Evolutionary conservation across 2,113 vertebrate species (phyloP).

Genomic region (Gasterosteus aculeatus): DNA sequence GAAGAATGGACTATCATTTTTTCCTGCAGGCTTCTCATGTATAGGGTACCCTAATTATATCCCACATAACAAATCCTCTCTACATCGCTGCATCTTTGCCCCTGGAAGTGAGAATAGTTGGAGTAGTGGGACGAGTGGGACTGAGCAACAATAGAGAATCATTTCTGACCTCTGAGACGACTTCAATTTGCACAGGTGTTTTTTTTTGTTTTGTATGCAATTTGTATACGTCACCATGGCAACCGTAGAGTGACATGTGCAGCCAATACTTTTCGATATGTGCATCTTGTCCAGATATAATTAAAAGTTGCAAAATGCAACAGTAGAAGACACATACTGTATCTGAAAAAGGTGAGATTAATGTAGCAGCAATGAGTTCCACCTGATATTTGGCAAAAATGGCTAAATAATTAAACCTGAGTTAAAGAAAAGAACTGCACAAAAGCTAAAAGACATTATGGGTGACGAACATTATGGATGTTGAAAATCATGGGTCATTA

Average conservation of each 20-base stretch:
- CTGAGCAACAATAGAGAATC: slow-evolving; percentile 34
- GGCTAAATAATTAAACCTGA: slow-evolving; percentile 30
- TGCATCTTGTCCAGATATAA: slow-evolving; percentile 32
- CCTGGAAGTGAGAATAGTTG: background rate
- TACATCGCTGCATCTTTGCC: slow-evolving; percentile 15
- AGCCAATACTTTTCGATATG: slow-evolving; percentile 38
- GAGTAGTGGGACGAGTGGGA: background rate
- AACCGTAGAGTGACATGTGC: slow-evolving; percentile 17
- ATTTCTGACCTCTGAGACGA: slow-evolving; percentile 43
- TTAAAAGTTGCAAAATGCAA: slow-evolving; percentile 39
- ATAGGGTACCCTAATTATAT: slow-evolving; percentile 34
- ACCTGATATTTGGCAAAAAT: slow-evolving; percentile 37
- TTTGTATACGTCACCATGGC: slow-evolving; percentile 4
- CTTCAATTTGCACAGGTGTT: slow-evolving; percentile 25
- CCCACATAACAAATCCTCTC: slow-evolving; percentile 29
- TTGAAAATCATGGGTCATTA: slow-evolving; percentile 27
- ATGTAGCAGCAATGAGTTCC: slow-evolving; percentile 40
- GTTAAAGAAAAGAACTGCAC: slow-evolving; percentile 9
- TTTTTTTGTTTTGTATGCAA: slow-evolving; percentile 27
- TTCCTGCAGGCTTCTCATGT: slow-evolving; percentile 22
- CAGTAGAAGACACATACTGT: background rate
- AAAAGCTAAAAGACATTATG: slow-evolving; percentile 7
- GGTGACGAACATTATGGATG: slow-evolving; percentile 1
- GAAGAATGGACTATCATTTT: slow-evolving; percentile 23
- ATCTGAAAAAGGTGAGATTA: slow-evolving; percentile 44